Evolutionary conservation across 2,797 vertebrate species (phyloP), one percentile per base, ranked within the genome.

Genomic region (Anguilla obscura): DNA sequence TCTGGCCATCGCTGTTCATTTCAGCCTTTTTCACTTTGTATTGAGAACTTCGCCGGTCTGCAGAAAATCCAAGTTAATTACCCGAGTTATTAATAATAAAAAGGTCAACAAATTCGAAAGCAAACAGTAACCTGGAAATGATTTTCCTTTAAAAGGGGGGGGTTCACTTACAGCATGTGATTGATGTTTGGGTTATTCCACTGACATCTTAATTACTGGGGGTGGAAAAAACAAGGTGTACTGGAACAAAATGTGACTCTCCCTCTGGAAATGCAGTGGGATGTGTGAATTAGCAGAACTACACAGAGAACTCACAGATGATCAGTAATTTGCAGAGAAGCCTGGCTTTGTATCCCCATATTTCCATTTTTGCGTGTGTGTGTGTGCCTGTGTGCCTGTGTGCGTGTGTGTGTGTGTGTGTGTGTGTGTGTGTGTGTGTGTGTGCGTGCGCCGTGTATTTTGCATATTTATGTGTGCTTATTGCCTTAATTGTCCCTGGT

Each of bases 161-260:
- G 85, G 89, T 90, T 90, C 84, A 84, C 87, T 89, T 85, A 89
- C 88, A 89, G 89, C 86, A 85, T 80, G 10, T 93, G 94, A 95
- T 93, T 93, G 91, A 95, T 94, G 90, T 90, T 88, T 90, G 54
- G 74, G 89, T 87, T 88, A 50, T 79, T 86, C 90, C 89, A 93
- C 89, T 90, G 93, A 94, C 94, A 93, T 93, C 89, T 94, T 94
- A 93, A 94, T 93, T 93, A 92, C 90, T 90, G 90, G 87, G 87
- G 91, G 87, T 91, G 91, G 90, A 93, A 93, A 94, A 93, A 90
- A 90, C 91, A 91, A 91, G 69, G 88, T 91, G 76, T 88, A 86
- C 90, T 93, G 90, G 91, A 90, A 86, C 87, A 45, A 45, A 91
- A 90, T 89, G 88, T 89, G 92, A 92, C 89, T 92, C 89, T 88